Evolutionary conservation across 2,113 vertebrate genomes (phyloP), one percentile per base, ranked within the genome.

Genomic region (Catharus bicknelli): DNA sequence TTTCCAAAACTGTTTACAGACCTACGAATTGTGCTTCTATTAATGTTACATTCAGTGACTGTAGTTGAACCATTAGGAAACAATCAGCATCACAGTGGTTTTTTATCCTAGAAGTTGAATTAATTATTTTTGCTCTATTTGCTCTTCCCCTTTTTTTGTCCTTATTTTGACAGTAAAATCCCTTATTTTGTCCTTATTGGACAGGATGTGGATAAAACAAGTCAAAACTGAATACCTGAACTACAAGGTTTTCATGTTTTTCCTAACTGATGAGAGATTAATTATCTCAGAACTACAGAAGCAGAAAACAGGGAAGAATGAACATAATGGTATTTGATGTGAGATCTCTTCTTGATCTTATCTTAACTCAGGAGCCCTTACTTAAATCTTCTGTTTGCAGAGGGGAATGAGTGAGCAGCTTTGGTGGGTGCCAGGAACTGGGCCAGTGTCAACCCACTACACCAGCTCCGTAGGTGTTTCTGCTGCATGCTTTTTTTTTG

Each of bases 231-330:
- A 29, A 76, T 61, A 81, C n/a, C 13, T 79, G 57, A 89, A 73
- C 50, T 73, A 59, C 20, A 76, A 81, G 14, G 17, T 67, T 93
- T 96, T 93, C 25, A 73, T 90, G 47, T 88, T 92, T 85, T 83
- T 90, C 48, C 18, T 81, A 79, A 70, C 29, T 43, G 75, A 5
- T 73, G 26, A 62, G 51, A 90, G 48, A 61, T 61, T 2, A 81
- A 86, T 90, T 93, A 73, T 82, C 47, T 94, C 68, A 81, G 51
- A 89, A 88, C 64, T 34, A 81, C 58, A 94, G 92, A 88, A 90
- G 72, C 40, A 69, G 32, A 81, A 74, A 67, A 80, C 12, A 57
- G 19, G 62, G 36, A 91, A 57, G 15, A 83, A 72, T 26, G 9
- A 93, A 36, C 38, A 1, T 27, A n/a, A 54, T n/a, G 22, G 14